These are phyloP conservation scores for Maniola hyperantus DNA, from an alignment of 2,888 invertebrate species.

Conservation along the genomic window DNA sequence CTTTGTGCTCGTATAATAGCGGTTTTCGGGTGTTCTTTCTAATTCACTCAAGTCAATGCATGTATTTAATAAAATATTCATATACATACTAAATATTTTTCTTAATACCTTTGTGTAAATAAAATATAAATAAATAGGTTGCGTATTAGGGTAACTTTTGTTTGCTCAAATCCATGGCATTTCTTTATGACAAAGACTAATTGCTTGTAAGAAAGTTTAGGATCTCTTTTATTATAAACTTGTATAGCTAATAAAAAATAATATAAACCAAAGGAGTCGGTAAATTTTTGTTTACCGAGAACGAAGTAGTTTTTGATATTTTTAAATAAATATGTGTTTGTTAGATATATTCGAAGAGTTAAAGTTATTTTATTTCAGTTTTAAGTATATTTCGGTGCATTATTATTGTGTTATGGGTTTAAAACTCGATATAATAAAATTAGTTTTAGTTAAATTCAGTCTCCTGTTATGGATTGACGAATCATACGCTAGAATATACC, in stretches of 20 bases:
- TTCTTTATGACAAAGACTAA: slow-evolving; percentile 69
- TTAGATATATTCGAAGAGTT: slow-evolving; percentile 45
- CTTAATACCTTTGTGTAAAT: slow-evolving; percentile 24
- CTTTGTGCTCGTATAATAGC: neutral
- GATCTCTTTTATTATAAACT: slow-evolving; percentile 59
- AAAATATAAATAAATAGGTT: slow-evolving; percentile 29
- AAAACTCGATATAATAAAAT: slow-evolving; percentile 59
- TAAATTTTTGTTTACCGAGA: slow-evolving; percentile 61
- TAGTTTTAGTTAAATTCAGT: slow-evolving; percentile 53
- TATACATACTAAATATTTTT: neutral
- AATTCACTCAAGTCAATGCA: slow-evolving; percentile 9
- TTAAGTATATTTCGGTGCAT: slow-evolving; percentile 48
- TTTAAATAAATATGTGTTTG: slow-evolving; percentile 41
- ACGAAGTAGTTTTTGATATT: slow-evolving; percentile 45
- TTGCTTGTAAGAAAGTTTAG: slow-evolving; percentile 53
- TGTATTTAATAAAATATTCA: neutral
- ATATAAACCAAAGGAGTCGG: slow-evolving; percentile 55
- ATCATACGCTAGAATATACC: slow-evolving; percentile 83
- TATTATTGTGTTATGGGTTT: slow-evolving; percentile 56
- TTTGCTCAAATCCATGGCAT: slow-evolving; percentile 81
- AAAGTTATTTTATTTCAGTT: slow-evolving; percentile 50
- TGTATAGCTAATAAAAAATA: slow-evolving; percentile 44
- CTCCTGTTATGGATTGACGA: slow-evolving; percentile 65
- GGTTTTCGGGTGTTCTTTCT: slow-evolving; percentile 8
- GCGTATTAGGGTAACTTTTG: slow-evolving; percentile 52